Conservation (phyloP, 1,140 invertebrate genomes). For the Neodiprion virginianus region DNA sequence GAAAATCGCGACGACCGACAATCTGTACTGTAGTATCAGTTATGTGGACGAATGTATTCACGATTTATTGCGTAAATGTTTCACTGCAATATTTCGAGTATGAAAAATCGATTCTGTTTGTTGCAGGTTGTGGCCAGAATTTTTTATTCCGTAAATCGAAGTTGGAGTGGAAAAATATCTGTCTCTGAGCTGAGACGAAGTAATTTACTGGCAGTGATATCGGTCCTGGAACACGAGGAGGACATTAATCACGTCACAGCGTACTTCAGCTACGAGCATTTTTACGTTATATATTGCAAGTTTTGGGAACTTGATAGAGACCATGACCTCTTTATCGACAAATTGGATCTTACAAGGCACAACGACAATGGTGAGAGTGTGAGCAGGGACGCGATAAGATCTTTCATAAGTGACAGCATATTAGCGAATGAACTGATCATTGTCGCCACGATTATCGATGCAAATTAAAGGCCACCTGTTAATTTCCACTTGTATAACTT, state of each 20-base stretch:
- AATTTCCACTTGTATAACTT: too few relatives aligned
- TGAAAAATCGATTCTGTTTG: slow-evolving; percentile 18
- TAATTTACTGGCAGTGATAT: slow-evolving; percentile 83
- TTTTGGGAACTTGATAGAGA: slow-evolving; percentile 99
- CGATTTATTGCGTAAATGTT: too few relatives aligned
- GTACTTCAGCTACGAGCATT: slow-evolving; percentile 99
- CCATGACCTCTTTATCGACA: slow-evolving; percentile 96
- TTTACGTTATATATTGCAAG: slow-evolving; percentile 99
- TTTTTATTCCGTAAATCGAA: slow-evolving; percentile 97
- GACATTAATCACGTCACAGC: slow-evolving; percentile 98
- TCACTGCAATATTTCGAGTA: background rate
- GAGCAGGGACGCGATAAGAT: background rate
- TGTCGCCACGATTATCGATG: background rate
- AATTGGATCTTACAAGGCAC: slow-evolving; percentile 91
- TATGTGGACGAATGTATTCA: too few relatives aligned
- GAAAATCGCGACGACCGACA: too few relatives aligned
- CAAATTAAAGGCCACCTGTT: background rate
- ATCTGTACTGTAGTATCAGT: too few relatives aligned
- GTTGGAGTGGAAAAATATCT: slow-evolving; percentile 94
- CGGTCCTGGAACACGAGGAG: slow-evolving; percentile 86
- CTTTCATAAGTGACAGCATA: background rate
- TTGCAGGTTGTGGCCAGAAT: slow-evolving; percentile 94
- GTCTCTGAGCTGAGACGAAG: slow-evolving; percentile 89
- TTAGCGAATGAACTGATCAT: background rate
- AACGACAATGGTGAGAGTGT: slow-evolving; percentile 87